Evolutionary conservation across 2,888 invertebrate genomes (phyloP).

Genomic region (Lepetodrilus schrolli): DNA sequence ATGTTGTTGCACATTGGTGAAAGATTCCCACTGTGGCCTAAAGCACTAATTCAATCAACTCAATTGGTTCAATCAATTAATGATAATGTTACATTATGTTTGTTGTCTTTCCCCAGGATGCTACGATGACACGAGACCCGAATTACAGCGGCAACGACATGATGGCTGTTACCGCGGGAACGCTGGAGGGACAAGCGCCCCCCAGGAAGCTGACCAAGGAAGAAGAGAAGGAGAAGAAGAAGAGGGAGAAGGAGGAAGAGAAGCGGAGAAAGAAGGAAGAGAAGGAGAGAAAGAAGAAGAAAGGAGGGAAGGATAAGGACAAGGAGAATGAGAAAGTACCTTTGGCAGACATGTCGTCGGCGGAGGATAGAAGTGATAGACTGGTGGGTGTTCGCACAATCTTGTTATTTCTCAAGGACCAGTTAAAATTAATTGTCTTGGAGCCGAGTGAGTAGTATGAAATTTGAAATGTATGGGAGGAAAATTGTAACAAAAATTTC

Average conservation of each 20-base stretch:
- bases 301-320: slow-evolving; percentile 77
- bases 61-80: no score
- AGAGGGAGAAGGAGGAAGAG: slow-evolving; percentile 57
- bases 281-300: slow-evolving; percentile 60
- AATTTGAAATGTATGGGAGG: no score
- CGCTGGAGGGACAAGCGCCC: background rate
- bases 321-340: slow-evolving; percentile 42
- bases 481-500: no score
- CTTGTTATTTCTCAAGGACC: no score
- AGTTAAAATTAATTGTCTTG: no score
- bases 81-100: no score
- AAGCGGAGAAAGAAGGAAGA: slow-evolving; percentile 55
- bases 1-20: no score
- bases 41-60: no score
- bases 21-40: no score
- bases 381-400: slow-evolving; percentile 33
- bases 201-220: slow-evolving; percentile 65
- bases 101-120: background rate
- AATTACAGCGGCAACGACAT: background rate
- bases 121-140: background rate
- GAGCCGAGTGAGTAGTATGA: no score
- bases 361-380: slow-evolving; percentile 48
- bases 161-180: slow-evolving; percentile 35
- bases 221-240: slow-evolving; percentile 63
- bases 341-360: slow-evolving; percentile 35